Conservation (phyloP, 2,888 invertebrate species). For the Catotricha subobsoleta region DNA sequence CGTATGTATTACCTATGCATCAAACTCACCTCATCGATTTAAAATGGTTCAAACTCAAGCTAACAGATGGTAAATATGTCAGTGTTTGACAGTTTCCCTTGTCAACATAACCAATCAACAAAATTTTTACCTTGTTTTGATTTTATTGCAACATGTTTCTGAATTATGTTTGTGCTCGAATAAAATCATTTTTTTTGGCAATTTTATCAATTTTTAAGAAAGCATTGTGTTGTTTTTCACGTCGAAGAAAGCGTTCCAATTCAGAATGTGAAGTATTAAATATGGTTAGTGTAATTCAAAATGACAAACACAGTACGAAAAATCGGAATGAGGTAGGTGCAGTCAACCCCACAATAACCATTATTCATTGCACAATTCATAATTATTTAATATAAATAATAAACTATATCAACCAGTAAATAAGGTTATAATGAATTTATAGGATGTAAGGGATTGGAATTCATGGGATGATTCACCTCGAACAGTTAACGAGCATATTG, state of each 20-base stretch:
- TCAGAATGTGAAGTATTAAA: constrained; percentile 37
- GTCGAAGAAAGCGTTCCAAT: constrained; percentile 33
- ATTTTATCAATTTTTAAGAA: constrained; percentile 36
- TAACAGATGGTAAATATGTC: too few relatives aligned
- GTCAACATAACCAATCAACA: too few relatives aligned
- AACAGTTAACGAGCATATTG: constrained; percentile 43
- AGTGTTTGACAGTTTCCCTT: too few relatives aligned
- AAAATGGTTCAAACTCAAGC: too few relatives aligned
- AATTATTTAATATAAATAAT: neutral
- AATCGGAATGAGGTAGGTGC: constrained; percentile 7
- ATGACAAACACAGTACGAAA: constrained; percentile 12
- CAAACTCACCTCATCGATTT: too few relatives aligned
- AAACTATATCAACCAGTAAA: constrained; percentile 2
- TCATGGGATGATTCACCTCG: constrained; percentile 40
- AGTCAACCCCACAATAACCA: neutral
- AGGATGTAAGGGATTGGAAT: constrained; percentile 34
- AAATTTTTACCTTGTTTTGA: too few relatives aligned
- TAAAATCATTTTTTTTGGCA: constrained; percentile 37
- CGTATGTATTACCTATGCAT: too few relatives aligned
- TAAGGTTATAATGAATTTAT: too few relatives aligned
- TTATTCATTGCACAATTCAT: neutral
- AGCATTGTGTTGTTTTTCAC: constrained; percentile 42
- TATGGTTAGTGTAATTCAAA: constrained; percentile 35
- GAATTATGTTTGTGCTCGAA: constrained; percentile 31
- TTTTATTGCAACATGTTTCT: constrained; percentile 31